Conservation (phyloP, 2,888 invertebrate species). For the Clanis bilineata region DNA sequence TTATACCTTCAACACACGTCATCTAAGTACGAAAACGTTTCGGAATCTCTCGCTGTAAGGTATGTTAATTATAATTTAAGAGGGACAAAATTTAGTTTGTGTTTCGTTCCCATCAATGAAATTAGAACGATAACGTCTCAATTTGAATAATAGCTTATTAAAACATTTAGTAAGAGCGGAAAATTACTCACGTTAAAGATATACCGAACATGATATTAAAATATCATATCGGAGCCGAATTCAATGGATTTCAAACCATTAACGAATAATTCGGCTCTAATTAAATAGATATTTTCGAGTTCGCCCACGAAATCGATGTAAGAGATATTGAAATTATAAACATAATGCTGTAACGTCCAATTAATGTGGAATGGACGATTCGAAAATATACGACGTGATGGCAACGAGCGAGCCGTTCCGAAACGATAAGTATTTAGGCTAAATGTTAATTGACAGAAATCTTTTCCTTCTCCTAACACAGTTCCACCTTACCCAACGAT, state of each 20-base stretch:
- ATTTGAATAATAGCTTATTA: slow-evolving; percentile 44
- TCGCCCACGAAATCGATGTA: slow-evolving; percentile 38
- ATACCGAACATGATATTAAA: slow-evolving; percentile 41
- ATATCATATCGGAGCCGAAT: slow-evolving; percentile 44
- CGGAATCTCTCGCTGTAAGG: slow-evolving; percentile 48
- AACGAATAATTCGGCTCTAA: slow-evolving; percentile 55
- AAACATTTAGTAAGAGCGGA: slow-evolving; percentile 46
- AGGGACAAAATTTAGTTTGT: not conserved
- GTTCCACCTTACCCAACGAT: slow-evolving; percentile 74
- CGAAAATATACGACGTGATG: slow-evolving; percentile 14
- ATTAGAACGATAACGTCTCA: slow-evolving; percentile 40
- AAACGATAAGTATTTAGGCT: slow-evolving; percentile 57
- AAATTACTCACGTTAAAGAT: slow-evolving; percentile 51
- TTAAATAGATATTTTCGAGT: slow-evolving; percentile 50
- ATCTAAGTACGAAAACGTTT: slow-evolving; percentile 73
- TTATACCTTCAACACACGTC: slow-evolving; percentile 64
- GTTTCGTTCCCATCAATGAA: slow-evolving; percentile 13
- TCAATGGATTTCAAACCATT: slow-evolving; percentile 45
- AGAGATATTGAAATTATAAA: slow-evolving; percentile 39
- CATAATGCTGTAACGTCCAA: slow-evolving; percentile 36
- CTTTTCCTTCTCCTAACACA: slow-evolving; percentile 63
- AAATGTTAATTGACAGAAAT: slow-evolving; percentile 55
- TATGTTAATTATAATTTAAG: slow-evolving; percentile 34
- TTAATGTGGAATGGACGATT: slow-evolving; percentile 29
- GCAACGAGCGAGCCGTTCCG: slow-evolving; percentile 42